Percentiles rank a stretch among this genome's conserved stretches.
Conservation (phyloP, 2,113 vertebrate genomes). For the Pimephales promelas region DNA sequence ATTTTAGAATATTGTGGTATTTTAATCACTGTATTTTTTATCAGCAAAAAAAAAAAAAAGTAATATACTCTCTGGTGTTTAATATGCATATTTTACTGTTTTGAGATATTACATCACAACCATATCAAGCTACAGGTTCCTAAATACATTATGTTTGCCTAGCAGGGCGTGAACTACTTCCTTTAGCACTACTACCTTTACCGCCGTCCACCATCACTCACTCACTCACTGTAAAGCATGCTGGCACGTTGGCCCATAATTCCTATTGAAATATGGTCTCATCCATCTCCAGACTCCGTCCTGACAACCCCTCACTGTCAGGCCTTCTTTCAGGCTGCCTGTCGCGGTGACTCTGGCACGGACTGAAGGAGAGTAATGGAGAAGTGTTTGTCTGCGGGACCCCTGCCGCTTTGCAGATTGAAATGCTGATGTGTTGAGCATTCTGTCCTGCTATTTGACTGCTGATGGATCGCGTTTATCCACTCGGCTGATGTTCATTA, state of each 20-base stretch:
- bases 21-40: too few species aligned
- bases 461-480: constrained; percentile 52
- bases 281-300: constrained; percentile 44
- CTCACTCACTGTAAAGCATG: constrained; percentile 5
- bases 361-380: constrained; percentile 34
- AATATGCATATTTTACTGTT: background rate
- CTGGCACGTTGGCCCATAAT: background rate
- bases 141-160: background rate
- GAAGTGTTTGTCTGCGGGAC: constrained; percentile 1
- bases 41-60: background rate
- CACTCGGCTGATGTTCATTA: constrained; percentile 45
- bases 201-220: background rate
- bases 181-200: too few species aligned
- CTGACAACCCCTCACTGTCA: constrained; percentile 20
- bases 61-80: background rate
- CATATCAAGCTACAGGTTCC: background rate
- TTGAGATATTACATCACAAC: background rate
- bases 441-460: constrained; percentile 33
- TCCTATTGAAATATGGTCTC: constrained; percentile 16
- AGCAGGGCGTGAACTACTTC: background rate
- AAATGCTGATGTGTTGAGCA: constrained; percentile 45
- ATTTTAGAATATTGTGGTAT: too few species aligned
- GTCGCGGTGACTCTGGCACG: background rate
- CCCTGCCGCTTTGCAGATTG: constrained; percentile 24
- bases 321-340: background rate